Percentiles rank a stretch among this genome's conserved stretches.
Evolutionary conservation across 2,888 invertebrate genomes (phyloP).

Genomic region (Terebella lapidaria): DNA sequence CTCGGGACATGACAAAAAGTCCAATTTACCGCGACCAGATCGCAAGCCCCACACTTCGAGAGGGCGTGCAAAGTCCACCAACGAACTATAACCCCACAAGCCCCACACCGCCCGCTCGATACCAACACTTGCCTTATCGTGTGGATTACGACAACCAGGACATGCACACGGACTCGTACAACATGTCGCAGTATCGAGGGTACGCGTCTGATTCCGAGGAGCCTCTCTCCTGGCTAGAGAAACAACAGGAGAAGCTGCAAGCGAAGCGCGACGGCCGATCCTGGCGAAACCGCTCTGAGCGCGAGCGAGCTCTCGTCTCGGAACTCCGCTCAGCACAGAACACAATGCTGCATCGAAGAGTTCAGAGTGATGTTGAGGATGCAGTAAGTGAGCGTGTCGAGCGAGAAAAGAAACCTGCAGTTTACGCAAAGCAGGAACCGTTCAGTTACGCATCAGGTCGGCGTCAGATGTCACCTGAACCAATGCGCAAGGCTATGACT

Average conservation of each 20-base stretch:
- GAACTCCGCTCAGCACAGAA: slow-evolving; percentile 53
- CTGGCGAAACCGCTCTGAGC: slow-evolving; percentile 31
- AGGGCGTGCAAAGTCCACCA: slow-evolving; percentile 8
- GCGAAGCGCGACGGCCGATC: slow-evolving; percentile 32
- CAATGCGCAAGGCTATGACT: neutral
- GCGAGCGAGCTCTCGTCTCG: slow-evolving; percentile 77
- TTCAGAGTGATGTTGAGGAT: slow-evolving; percentile 56
- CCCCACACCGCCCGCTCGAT: slow-evolving; percentile 17
- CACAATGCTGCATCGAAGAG: slow-evolving; percentile 48
- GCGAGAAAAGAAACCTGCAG: neutral
- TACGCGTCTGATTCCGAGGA: slow-evolving; percentile 26
- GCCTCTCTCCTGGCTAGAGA: slow-evolving; percentile 43
- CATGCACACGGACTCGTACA: neutral
- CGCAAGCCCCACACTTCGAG: slow-evolving; percentile 4
- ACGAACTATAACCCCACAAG: too few species aligned
- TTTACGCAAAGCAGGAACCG: slow-evolving; percentile 1
- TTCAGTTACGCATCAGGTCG: slow-evolving; percentile 1
- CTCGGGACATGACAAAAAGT: neutral
- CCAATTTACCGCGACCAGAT: slow-evolving; percentile 1
- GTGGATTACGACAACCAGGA: slow-evolving; percentile 37
- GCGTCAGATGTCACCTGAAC: slow-evolving; percentile 5
- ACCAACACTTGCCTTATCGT: slow-evolving; percentile 31
- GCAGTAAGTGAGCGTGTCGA: slow-evolving; percentile 28
- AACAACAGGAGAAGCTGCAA: slow-evolving; percentile 47
- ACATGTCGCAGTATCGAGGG: slow-evolving; percentile 18